Evolutionary conservation across 1,140 invertebrate species (phyloP).

Genomic region (Drosophila athabasca): DNA sequence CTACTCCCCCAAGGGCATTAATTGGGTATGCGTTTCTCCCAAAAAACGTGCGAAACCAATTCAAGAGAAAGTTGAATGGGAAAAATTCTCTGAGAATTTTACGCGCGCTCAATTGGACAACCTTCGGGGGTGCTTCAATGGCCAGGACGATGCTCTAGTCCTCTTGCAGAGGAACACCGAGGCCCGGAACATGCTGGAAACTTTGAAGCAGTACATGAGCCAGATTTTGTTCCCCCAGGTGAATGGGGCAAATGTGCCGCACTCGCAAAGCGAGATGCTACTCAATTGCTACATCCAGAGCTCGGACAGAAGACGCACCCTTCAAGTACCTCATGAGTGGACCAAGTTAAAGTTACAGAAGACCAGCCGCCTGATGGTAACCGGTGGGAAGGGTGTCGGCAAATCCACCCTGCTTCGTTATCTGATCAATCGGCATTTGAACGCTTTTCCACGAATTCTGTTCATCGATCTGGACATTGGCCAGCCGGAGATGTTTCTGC

Average conservation of each 20-base stretch:
- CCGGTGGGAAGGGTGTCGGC: conserved; percentile 89
- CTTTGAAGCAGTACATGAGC: conserved; percentile 74
- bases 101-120: conserved; percentile 51
- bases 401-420: conserved; percentile 89
- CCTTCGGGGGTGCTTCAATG: conserved; percentile 49
- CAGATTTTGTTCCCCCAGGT: conserved; percentile 83
- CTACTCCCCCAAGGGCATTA: conserved; percentile 61
- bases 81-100: conserved; percentile 45
- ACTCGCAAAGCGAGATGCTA: conserved; percentile 59
- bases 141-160: conserved; percentile 60
- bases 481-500: conserved; percentile 89
- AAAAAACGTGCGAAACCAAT: conserved; percentile 14
- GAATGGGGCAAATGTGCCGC: conserved; percentile 54
- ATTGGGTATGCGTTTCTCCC: conserved; percentile 49
- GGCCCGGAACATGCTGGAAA: conserved; percentile 43
- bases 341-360: conserved; percentile 47
- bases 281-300: conserved; percentile 72
- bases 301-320: conserved; percentile 44
- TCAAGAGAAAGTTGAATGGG: conserved; percentile 25
- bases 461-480: conserved; percentile 91
- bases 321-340: conserved; percentile 78
- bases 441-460: conserved; percentile 83
- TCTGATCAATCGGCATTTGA: conserved; percentile 87
- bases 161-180: conserved; percentile 64
- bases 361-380: conserved; percentile 82